phyloP scores from a whole-genome alignment of 2,113 vertebrate species.

The Prochilodus magdalenae region DNA sequence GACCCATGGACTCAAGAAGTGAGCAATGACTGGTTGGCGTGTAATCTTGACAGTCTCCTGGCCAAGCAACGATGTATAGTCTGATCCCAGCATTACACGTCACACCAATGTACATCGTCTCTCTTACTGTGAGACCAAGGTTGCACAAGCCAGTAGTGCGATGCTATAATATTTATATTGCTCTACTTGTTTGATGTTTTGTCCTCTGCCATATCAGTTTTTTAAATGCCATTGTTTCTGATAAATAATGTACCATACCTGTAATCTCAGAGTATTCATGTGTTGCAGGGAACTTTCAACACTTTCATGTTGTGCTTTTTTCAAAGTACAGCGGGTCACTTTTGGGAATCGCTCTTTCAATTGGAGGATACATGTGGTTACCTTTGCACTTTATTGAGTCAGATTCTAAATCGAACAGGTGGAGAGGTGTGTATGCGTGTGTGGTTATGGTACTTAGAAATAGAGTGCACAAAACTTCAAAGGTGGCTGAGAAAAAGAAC shows the following conservation, averaged over 20 bases:
- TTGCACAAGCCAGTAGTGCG: not conserved
- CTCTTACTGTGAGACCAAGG: not conserved
- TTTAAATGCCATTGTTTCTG: not conserved
- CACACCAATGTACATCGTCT: too few relatives aligned
- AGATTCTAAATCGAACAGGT: slow-evolving; percentile 35
- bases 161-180: not conserved
- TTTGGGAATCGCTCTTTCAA: not conserved
- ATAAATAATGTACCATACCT: not conserved
- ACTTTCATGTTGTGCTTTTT: not conserved
- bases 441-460: not conserved
- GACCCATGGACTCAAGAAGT: too few relatives aligned
- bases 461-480: slow-evolving; percentile 45
- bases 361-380: slow-evolving; percentile 31
- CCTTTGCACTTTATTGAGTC: slow-evolving; percentile 42
- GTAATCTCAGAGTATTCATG: not conserved
- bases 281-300: not conserved
- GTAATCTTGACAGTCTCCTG: too few relatives aligned
- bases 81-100: too few relatives aligned
- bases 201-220: not conserved
- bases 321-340: not conserved
- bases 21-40: too few relatives aligned
- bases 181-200: not conserved
- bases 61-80: too few relatives aligned
- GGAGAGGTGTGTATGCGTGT: not conserved
- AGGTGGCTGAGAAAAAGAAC: slow-evolving; percentile 47